Evolutionary conservation across 1,140 invertebrate genomes (phyloP), one percentile per base, ranked within the genome.

Genomic region (Euglossa dilemma): DNA sequence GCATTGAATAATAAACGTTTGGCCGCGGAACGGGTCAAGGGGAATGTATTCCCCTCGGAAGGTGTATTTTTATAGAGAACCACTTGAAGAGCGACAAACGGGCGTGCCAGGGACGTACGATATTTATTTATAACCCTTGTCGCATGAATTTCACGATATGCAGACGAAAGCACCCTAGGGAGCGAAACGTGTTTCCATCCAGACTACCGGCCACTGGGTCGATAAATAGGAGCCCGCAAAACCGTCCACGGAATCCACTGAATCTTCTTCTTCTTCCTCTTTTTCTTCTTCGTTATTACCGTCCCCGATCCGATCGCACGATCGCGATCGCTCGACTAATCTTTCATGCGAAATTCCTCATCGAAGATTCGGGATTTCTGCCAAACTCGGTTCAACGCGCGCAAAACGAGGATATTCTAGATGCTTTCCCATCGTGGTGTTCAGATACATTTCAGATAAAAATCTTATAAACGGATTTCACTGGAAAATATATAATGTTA

Each of bases 121-220:
- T 79, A 73, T 80, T 87, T 90, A 90, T 90, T 90, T 90, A 90
- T 90, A 90, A 79, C 56, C 59, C 59, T 73, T 67, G 87, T 89
- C 85, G 74, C 80, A 72, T 74, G 84, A 84, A 90, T 84, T 90
- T 90, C 57, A 70, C 78, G 80, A 84, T 70, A 90, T 80, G 54
- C 73, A 73, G 76, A 77, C 43, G 82, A 67, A 77, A 87, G 72
- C 81, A 64, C 81, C 81, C 81, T 43, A 63, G 75, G 50, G 75
- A 83, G 81, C 47, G 66, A 61, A 45, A 84, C 56, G 50, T 74
- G 71, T 87, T 84, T 69, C 56, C 45, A n/a, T 80, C 67, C 61
- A 25, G 28, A 75, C 76, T 47, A 50, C 47, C 25, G 45, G 45
- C 50, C 47, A 78, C 50, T 43, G 66, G 57, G 36, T 83, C 81